phyloP scores from a whole-genome alignment of 2,113 vertebrate species.

The Lethenteron reissneri region DNA sequence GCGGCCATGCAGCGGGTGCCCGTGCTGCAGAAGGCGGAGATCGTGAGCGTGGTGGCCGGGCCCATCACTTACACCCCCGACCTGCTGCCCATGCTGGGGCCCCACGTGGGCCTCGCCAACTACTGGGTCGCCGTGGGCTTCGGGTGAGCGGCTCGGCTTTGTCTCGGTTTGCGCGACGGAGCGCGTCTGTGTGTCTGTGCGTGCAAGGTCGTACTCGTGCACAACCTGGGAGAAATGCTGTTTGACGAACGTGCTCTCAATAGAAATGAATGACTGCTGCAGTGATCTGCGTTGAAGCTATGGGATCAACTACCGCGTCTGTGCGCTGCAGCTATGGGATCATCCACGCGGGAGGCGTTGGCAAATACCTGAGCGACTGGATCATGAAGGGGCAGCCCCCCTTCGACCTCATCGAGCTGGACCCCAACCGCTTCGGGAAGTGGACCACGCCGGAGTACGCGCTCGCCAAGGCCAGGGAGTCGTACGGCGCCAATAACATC shows the following conservation, averaged over 20 bases:
- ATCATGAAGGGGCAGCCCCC: conserved; percentile 58
- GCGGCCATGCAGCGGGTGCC: conserved; percentile 87
- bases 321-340: conserved; percentile 44
- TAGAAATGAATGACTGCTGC: too few relatives aligned
- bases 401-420: conserved; percentile 74
- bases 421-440: conserved; percentile 75
- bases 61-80: conserved; percentile 93
- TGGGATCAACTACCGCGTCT: too few relatives aligned
- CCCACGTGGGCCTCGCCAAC: conserved; percentile 59
- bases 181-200: too few relatives aligned
- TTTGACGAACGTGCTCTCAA: too few relatives aligned
- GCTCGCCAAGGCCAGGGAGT: conserved; percentile 66
- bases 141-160: conserved; percentile 30
- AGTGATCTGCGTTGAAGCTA: too few relatives aligned
- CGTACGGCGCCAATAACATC: conserved; percentile 78
- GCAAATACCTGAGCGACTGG: conserved; percentile 84
- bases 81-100: conserved; percentile 80
- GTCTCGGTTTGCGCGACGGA: too few relatives aligned
- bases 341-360: conserved; percentile 77
- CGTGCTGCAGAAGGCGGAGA: conserved; percentile 58
- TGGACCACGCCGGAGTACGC: conserved; percentile 63
- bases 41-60: conserved; percentile 62
- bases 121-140: conserved; percentile 90
- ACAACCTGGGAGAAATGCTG: too few relatives aligned
- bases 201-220: too few relatives aligned